Evolutionary conservation across 2,797 vertebrate species (phyloP).

Genomic region (Myotis daubentonii): DNA sequence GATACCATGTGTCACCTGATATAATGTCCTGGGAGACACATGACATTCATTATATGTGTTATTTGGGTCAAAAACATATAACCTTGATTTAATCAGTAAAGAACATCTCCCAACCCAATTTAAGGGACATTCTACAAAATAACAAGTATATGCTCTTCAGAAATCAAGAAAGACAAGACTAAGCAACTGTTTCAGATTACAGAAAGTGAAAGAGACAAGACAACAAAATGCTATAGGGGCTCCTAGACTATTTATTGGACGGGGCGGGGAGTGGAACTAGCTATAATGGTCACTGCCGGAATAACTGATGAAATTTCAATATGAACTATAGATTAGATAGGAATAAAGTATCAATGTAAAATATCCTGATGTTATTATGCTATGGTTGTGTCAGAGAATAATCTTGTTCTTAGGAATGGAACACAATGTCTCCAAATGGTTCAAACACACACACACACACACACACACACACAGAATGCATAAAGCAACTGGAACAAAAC

Average conservation of each 20-base stretch:
- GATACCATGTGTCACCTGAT: background rate
- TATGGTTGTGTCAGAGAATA: background rate
- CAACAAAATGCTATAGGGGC: background rate
- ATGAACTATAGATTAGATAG: background rate
- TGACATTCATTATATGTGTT: background rate
- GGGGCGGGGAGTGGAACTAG: background rate
- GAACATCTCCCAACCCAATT: background rate
- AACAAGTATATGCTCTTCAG: background rate
- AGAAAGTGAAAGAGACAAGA: background rate
- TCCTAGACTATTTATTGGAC: background rate
- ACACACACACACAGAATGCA: background rate
- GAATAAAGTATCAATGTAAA: background rate
- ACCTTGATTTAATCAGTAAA: background rate
- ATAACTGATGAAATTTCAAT: background rate
- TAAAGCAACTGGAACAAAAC: background rate
- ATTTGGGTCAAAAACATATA: background rate
- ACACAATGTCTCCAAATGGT: background rate
- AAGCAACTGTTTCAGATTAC: background rate
- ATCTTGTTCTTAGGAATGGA: background rate
- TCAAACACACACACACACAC: background rate
- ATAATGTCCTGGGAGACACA: background rate
- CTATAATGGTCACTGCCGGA: background rate
- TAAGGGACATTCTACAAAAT: background rate
- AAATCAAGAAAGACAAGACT: slow-evolving; percentile 22
- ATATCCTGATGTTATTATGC: background rate